Evolutionary conservation across 2,113 vertebrate species (phyloP), one percentile per base, ranked within the genome.

Genomic region (Cyprinodon tularosa): DNA sequence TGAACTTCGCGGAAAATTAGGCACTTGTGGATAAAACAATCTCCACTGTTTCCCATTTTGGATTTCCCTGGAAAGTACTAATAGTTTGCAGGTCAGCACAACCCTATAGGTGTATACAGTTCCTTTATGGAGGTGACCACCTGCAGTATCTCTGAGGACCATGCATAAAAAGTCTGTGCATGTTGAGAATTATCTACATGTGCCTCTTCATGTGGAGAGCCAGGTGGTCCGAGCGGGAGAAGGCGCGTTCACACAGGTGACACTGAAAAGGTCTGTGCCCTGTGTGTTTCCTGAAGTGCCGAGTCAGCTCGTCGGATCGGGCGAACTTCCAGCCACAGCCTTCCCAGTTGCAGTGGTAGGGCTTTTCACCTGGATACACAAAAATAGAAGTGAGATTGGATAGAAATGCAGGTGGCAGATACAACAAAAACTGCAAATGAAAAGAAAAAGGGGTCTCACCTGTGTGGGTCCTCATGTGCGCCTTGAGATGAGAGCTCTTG

Each of bases 161-260:
- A 2, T 67, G n/a, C 4, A 12, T 12, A 64, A 53, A 14, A n/a
- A 72, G 62, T 45, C 64, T 77, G 68, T 20, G 0, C 2, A 0
- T n/a, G 4, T 7, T 36, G 10, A 22, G 12, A 14, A 57, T 8
- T 66, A 57, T 68, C 93, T 93, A 98, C 95, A 97, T 94, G 89
- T 98, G 96, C 85, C 96, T 93, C 94, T 98, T 98, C 96, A 98
- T 98, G 91, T 98, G 96, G 65, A 98, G 95, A n/a, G 96, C 96
- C 1, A 98, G 90, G 85, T 97, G 96, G 81, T 97, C 96, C 0
- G 96, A 97, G 17, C 96, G 94, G 62, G 96, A 98, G 90, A 98
- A 98, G 0, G 96, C 96, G 4, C 96, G 89, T 76, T 97, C 96
- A 3, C 96, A 98, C 74, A 97, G 94, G 84, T 97, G 95, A 66